Evolutionary conservation across 2,797 vertebrate species (phyloP).

Genomic region (Ispidina picta): DNA sequence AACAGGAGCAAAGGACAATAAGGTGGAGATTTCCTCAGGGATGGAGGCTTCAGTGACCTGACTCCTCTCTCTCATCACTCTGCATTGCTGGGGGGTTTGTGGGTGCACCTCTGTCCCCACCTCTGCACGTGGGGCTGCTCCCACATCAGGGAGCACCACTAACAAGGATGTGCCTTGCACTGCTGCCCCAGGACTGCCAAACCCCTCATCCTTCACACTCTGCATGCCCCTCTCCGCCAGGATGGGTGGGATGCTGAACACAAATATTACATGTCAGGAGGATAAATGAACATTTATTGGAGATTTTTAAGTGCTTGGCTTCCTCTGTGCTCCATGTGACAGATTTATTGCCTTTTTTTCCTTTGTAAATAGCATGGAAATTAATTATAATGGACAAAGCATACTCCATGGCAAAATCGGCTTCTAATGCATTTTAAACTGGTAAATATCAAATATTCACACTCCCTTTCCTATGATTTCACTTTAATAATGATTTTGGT

Average conservation of each 20-base stretch:
- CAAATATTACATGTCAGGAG: neutral
- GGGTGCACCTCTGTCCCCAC: neutral
- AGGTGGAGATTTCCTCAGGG: neutral
- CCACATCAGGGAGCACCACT: rapidly evolving
- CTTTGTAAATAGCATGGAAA: neutral
- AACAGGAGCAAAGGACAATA: neutral
- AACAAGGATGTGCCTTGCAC: neutral
- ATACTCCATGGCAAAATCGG: neutral
- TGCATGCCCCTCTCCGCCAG: neutral
- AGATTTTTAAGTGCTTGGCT: neutral
- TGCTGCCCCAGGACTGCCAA: neutral
- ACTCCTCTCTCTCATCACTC: neutral
- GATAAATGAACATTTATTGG: neutral
- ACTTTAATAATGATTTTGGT: slow-evolving; percentile 17
- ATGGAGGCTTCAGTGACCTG: neutral
- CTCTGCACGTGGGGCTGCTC: neutral
- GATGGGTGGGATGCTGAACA: neutral
- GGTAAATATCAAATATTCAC: neutral
- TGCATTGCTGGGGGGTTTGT: neutral
- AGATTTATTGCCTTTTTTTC: neutral
- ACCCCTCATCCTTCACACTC: neutral
- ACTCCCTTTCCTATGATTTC: neutral
- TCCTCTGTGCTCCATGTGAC: neutral
- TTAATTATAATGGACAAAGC: neutral
- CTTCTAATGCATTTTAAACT: neutral